Evolutionary conservation across 2,888 invertebrate species (phyloP).

Genomic region (Peribatodes rhomboidaria): DNA sequence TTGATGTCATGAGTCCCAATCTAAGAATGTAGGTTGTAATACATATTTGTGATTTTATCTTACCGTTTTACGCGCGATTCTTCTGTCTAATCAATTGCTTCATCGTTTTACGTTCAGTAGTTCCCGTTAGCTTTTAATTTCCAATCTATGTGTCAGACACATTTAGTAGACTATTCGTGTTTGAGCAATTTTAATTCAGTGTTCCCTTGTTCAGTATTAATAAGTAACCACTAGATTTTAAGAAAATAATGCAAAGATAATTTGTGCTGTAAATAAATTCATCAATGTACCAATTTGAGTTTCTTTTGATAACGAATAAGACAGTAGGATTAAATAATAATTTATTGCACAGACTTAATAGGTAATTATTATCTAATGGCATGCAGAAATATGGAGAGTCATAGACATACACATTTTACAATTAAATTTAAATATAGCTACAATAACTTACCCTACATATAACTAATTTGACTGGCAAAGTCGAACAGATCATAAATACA

Average conservation of each 20-base stretch:
- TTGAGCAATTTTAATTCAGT: constrained; percentile 39
- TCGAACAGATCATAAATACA: constrained; percentile 18
- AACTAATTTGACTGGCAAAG: constrained; percentile 41
- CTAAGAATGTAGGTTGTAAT: constrained; percentile 69
- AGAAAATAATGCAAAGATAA: constrained; percentile 34
- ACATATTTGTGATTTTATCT: constrained; percentile 35
- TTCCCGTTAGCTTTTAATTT: constrained; percentile 35
- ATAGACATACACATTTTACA: constrained; percentile 46
- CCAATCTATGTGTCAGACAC: constrained; percentile 43
- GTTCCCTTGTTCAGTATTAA: constrained; percentile 39
- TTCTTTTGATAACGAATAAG: constrained; percentile 36
- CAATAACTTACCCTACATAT: constrained; percentile 69
- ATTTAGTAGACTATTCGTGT: constrained; percentile 35
- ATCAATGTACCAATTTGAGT: constrained; percentile 45
- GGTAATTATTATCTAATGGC: constrained; percentile 37
- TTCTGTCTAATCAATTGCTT: constrained; percentile 28
- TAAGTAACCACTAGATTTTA: constrained; percentile 43
- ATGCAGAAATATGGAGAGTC: constrained; percentile 41
- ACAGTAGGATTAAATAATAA: constrained; percentile 32
- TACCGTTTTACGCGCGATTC: constrained; percentile 11
- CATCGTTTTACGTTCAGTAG: constrained; percentile 23
- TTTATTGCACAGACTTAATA: constrained; percentile 39
- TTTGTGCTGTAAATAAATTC: constrained; percentile 76
- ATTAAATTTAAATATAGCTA: constrained; percentile 24
- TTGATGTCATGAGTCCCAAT: constrained; percentile 72